Conservation (phyloP, 2,888 invertebrate genomes). For the Cacoxenus indagator region DNA sequence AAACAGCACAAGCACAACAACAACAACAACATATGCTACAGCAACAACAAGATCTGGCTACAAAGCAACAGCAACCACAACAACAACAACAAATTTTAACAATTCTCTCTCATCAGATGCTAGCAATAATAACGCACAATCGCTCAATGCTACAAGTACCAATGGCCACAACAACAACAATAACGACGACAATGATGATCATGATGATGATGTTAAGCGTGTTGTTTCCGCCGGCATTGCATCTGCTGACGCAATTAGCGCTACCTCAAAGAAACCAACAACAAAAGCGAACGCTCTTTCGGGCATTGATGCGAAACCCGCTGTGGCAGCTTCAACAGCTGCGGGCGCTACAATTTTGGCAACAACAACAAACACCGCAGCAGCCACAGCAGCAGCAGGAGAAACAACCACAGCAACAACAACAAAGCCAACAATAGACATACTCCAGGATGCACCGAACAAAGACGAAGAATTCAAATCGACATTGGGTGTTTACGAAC, state of each 20-base stretch:
- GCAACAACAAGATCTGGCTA: conserved; percentile 38
- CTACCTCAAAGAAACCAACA: conserved; percentile 30
- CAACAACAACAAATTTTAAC: conserved; percentile 48
- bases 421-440: conserved; percentile 3
- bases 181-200: conserved; percentile 14
- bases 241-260: conserved; percentile 12
- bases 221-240: conserved; percentile 25
- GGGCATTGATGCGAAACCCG: conserved; percentile 33
- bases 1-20: neutral
- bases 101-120: conserved; percentile 66
- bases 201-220: neutral
- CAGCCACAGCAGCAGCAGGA: neutral
- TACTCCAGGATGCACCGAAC: conserved; percentile 37
- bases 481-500: conserved; percentile 62
- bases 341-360: conserved; percentile 15
- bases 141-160: neutral
- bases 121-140: neutral
- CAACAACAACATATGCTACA: conserved; percentile 8
- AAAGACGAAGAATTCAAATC: conserved; percentile 46
- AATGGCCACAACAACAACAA: conserved; percentile 31
- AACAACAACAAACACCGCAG: conserved; percentile 2
- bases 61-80: conserved; percentile 35
- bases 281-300: conserved; percentile 26
- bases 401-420: conserved; percentile 29
- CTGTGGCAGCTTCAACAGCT: conserved; percentile 49